phyloP scores from a whole-genome alignment of 2,113 vertebrate genomes.

The Daphoenositta chrysoptera region DNA sequence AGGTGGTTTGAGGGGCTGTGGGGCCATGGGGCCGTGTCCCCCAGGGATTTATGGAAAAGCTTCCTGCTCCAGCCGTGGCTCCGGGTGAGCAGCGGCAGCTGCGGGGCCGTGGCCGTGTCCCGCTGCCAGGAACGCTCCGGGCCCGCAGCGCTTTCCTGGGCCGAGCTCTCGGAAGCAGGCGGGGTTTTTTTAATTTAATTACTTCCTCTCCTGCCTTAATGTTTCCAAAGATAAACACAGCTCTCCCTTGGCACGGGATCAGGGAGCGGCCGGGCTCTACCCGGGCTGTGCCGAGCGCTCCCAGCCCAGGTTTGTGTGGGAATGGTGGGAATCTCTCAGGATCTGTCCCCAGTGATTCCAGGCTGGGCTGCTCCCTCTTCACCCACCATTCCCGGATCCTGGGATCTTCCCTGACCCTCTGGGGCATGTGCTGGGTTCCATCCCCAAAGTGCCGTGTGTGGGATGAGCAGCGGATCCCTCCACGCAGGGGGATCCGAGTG shows the following conservation, averaged over 20 bases:
- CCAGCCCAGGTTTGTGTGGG: background rate
- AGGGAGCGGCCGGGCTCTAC: background rate
- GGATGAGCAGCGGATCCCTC: background rate
- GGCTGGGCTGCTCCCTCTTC: accelerated
- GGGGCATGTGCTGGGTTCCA: accelerated
- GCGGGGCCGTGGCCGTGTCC: background rate
- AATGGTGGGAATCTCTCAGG: background rate
- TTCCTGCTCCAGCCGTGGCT: background rate
- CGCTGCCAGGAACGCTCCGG: background rate
- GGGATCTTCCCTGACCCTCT: background rate
- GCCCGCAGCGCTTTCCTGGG: background rate
- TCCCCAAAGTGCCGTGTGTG: background rate
- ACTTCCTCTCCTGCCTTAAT: slow-evolving; percentile 25
- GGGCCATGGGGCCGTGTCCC: background rate
- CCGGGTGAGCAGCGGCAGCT: background rate
- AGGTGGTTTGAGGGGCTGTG: accelerated
- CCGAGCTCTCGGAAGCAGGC: background rate
- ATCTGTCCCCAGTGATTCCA: accelerated
- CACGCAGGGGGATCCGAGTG: accelerated
- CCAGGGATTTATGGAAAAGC: accelerated
- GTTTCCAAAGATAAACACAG: slow-evolving; percentile 29
- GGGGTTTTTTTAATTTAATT: background rate
- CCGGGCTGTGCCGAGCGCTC: accelerated
- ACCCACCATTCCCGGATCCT: accelerated
- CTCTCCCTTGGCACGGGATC: background rate